Evolutionary conservation across 2,888 invertebrate species (phyloP).

Genomic region (Chirona hameri): DNA sequence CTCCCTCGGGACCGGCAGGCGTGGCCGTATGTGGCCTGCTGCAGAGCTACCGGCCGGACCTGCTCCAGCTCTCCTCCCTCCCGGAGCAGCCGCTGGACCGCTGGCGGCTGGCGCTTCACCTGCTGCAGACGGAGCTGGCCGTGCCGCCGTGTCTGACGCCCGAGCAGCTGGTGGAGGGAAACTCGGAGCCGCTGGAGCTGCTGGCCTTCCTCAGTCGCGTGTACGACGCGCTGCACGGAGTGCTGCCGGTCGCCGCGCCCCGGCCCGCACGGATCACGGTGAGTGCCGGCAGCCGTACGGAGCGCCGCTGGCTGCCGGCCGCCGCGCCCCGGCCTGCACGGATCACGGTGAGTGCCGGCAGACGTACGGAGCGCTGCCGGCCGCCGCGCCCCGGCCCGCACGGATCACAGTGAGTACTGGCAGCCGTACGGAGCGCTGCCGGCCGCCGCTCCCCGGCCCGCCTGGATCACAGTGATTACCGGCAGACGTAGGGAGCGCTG

Average conservation of each 20-base stretch:
- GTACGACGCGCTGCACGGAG: constrained; percentile 84
- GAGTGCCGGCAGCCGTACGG: not conserved
- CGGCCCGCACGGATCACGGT: constrained; percentile 53
- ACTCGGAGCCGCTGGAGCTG: constrained; percentile 65
- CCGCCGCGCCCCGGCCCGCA: not conserved
- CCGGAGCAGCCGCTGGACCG: constrained; percentile 62
- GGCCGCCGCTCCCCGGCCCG: not conserved
- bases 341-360: not conserved
- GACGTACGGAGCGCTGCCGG: constrained; percentile 65
- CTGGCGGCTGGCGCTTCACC: constrained; percentile 76
- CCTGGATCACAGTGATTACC: not conserved
- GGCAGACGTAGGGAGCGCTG: too few relatives aligned
- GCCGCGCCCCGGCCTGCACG: too few relatives aligned
- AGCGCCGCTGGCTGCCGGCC: not conserved
- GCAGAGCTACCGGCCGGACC: constrained; percentile 82
- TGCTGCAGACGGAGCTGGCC: constrained; percentile 79
- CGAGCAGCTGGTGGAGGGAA: constrained; percentile 68
- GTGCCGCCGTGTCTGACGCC: constrained; percentile 56
- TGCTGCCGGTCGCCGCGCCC: constrained; percentile 45
- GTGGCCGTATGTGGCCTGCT: constrained; percentile 69
- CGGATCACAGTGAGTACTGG: constrained; percentile 54
- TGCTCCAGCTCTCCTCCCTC: constrained; percentile 58
- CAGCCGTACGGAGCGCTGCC: not conserved
- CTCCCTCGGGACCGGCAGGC: constrained; percentile 45
- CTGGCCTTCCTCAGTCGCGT: constrained; percentile 82